Evolutionary conservation across 92 coral and sea anemone genomes (phyloP).

Genomic region (Phenganax stokvisi): DNA sequence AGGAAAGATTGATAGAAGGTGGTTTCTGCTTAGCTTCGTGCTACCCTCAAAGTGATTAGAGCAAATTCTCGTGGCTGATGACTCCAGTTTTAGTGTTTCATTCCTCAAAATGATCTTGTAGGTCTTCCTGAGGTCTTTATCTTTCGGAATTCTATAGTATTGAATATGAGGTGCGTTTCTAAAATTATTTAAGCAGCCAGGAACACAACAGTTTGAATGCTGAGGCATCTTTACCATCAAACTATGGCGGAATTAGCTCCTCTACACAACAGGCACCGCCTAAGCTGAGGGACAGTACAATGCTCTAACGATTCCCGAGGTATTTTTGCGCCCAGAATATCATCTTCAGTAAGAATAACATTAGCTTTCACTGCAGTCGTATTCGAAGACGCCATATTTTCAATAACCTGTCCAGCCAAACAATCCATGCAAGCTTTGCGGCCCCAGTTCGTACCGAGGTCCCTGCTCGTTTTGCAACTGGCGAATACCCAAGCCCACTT

Average conservation of each 20-base stretch:
- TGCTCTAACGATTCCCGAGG: conserved; percentile 18
- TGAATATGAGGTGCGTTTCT: conserved; percentile 24
- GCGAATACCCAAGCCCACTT: too few relatives aligned
- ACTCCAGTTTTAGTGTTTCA: conserved; percentile 45
- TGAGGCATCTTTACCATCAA: too few relatives aligned
- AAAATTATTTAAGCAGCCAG: too few relatives aligned
- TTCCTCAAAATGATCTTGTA: conserved; percentile 45
- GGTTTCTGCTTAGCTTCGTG: conserved; percentile 25
- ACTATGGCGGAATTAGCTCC: conserved; percentile 17
- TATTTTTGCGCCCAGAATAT: conserved; percentile 49
- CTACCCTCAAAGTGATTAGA: conserved; percentile 46
- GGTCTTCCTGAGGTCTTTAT: conserved; percentile 36
- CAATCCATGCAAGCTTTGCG: too few relatives aligned
- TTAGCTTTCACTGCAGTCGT: too few relatives aligned
- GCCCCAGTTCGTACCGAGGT: too few relatives aligned
- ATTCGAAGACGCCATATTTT: not conserved
- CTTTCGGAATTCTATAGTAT: conserved; percentile 46
- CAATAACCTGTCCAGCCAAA: too few relatives aligned
- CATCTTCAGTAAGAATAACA: not conserved
- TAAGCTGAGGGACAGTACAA: conserved; percentile 28
- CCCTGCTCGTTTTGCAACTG: too few relatives aligned
- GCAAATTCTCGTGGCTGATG: conserved; percentile 40
- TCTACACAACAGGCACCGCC: conserved; percentile 35
- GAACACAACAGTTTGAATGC: too few relatives aligned
- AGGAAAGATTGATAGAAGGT: conserved; percentile 3